These are phyloP conservation scores for Macaria notata DNA, from an alignment of 2,888 invertebrate genomes.

Conservation along the genomic window DNA sequence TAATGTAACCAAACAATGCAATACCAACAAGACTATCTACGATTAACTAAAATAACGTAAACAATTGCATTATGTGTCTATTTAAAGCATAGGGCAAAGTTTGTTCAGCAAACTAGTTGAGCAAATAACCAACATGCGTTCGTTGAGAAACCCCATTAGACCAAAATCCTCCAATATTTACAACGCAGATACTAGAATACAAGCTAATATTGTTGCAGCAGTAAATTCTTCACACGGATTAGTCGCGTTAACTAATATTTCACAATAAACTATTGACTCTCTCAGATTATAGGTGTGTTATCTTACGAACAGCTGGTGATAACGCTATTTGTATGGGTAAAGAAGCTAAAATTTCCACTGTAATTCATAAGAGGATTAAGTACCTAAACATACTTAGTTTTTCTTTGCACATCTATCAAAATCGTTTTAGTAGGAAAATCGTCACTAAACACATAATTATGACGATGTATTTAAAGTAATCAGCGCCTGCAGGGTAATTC, in stretches of 20 bases:
- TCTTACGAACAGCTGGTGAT: constrained; percentile 52
- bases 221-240: constrained; percentile 46
- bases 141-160: neutral
- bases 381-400: constrained; percentile 22
- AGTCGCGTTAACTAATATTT: constrained; percentile 48
- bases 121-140: too few relatives aligned
- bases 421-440: constrained; percentile 1
- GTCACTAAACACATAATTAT: constrained; percentile 2
- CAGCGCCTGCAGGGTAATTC: neutral
- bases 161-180: constrained; percentile 26
- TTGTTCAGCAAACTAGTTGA: constrained; percentile 16
- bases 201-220: constrained; percentile 47
- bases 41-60: neutral
- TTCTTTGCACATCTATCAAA: constrained; percentile 10
- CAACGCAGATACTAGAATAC: constrained; percentile 33
- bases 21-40: too few relatives aligned
- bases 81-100: constrained; percentile 6
- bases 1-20: too few relatives aligned
- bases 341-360: constrained; percentile 58
- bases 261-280: constrained; percentile 53
- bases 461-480: constrained; percentile 4
- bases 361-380: constrained; percentile 45
- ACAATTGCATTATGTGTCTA: constrained; percentile 1
- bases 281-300: constrained; percentile 51
- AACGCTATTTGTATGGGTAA: constrained; percentile 48